Evolutionary conservation across 2,113 vertebrate genomes (phyloP).

Genomic region (Megatriorchis doriae): DNA sequence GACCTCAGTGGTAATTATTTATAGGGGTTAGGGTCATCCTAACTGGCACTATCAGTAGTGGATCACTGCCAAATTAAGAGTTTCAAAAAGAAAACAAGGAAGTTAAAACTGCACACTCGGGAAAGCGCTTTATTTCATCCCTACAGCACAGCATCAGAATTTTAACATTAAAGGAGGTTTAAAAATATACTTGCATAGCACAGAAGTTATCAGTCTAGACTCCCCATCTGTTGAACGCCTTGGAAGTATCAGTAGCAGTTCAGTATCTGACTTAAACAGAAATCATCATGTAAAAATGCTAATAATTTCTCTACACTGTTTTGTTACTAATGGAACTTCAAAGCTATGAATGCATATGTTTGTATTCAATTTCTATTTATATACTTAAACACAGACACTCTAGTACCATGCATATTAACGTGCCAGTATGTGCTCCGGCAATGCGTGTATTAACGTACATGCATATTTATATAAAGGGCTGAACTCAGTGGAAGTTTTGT

Average conservation of each 20-base stretch:
- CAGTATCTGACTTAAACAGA: not conserved
- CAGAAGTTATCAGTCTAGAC: slow-evolving; percentile 5
- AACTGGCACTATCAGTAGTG: not conserved
- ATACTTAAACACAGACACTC: not conserved
- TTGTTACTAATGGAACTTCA: not conserved
- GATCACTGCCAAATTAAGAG: not conserved
- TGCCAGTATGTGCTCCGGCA: not conserved
- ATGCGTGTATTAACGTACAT: accelerated
- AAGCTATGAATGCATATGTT: not conserved
- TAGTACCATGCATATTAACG: not conserved
- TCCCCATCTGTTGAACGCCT: slow-evolving; percentile 32
- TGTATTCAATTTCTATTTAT: slow-evolving; percentile 39
- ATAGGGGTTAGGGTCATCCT: not conserved
- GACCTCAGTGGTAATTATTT: not conserved
- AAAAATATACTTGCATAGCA: slow-evolving; percentile 17
- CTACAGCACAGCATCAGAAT: not conserved
- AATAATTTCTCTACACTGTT: not conserved
- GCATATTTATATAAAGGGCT: not conserved
- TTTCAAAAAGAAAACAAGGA: not conserved
- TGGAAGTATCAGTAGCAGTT: not conserved
- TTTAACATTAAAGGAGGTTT: not conserved
- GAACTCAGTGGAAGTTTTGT: not conserved
- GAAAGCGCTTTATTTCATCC: not conserved
- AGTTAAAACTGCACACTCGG: not conserved
- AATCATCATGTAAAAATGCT: slow-evolving; percentile 10